Percentiles rank a stretch among this genome's conserved stretches.
Conservation (phyloP, 2,797 vertebrate species). For the Sebastes glaucus region DNA sequence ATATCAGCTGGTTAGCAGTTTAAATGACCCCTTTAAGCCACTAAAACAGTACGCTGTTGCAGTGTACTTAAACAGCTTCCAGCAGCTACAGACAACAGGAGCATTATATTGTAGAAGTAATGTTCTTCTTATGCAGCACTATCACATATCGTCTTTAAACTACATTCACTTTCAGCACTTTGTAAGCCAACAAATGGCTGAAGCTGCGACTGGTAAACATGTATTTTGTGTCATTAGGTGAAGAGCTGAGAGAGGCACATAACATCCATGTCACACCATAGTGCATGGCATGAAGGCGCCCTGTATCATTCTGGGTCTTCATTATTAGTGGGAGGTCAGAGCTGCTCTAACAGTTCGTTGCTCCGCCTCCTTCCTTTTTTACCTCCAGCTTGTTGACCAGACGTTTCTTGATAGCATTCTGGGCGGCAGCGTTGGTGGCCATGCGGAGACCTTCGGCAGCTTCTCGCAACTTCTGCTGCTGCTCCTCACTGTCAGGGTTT, state of each 20-base stretch:
- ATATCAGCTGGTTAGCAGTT: background rate
- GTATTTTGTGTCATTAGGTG: background rate
- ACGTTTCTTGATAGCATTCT: conserved; percentile 98
- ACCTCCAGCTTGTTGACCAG: conserved; percentile 97
- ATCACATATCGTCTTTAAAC: background rate
- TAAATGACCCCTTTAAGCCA: background rate
- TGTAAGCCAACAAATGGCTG: background rate
- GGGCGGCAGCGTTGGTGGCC: conserved; percentile 95
- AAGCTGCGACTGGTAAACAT: background rate
- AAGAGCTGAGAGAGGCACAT: background rate
- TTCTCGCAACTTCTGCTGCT: conserved; percentile 95
- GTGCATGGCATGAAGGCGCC: background rate
- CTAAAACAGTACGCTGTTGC: background rate
- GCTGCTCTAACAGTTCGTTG: too few species aligned
- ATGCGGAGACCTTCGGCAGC: conserved; percentile 96
- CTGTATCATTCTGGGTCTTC: too few species aligned
- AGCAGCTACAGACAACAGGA: background rate
- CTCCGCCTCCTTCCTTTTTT: background rate
- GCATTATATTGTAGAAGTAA: background rate
- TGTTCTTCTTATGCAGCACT: background rate
- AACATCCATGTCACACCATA: background rate
- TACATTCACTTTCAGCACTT: background rate
- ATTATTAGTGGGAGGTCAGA: too few species aligned
- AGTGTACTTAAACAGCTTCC: background rate
- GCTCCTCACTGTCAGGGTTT: conserved; percentile 96